phyloP scores from a whole-genome alignment of 2,797 vertebrate species.

The Eulemur mongoz region DNA sequence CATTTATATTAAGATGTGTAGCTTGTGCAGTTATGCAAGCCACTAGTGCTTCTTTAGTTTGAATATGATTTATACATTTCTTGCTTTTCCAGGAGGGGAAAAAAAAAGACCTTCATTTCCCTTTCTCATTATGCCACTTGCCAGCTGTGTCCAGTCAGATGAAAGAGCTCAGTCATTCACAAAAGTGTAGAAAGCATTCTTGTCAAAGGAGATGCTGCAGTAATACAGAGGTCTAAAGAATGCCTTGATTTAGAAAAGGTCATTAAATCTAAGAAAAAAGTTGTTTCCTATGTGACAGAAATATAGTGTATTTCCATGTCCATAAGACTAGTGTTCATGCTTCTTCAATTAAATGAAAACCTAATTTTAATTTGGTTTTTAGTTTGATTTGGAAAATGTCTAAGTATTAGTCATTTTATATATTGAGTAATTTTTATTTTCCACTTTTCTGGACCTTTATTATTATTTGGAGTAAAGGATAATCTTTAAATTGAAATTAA shows the following conservation, averaged over 20 bases:
- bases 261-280: conserved; percentile 47
- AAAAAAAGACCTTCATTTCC: conserved; percentile 71
- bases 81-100: conserved; percentile 52
- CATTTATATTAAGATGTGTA: background rate
- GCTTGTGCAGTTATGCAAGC: background rate
- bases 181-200: conserved; percentile 65
- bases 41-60: background rate
- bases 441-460: background rate
- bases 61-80: conserved; percentile 63
- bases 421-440: conserved; percentile 3
- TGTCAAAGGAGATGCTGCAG: conserved; percentile 61
- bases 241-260: conserved; percentile 68
- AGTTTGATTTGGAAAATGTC: conserved; percentile 28
- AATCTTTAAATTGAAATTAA: conserved; percentile 34
- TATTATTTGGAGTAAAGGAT: background rate
- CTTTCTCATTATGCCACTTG: conserved; percentile 69
- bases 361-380: conserved; percentile 30
- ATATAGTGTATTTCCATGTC: background rate
- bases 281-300: conserved; percentile 45
- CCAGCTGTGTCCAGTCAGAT: conserved; percentile 75
- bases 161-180: conserved; percentile 80
- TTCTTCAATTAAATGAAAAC: conserved; percentile 41
- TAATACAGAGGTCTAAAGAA: conserved; percentile 59
- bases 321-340: background rate
- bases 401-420: conserved; percentile 14